Conservation (phyloP, 2,888 invertebrate species). For the Therioaphis trifolii region DNA sequence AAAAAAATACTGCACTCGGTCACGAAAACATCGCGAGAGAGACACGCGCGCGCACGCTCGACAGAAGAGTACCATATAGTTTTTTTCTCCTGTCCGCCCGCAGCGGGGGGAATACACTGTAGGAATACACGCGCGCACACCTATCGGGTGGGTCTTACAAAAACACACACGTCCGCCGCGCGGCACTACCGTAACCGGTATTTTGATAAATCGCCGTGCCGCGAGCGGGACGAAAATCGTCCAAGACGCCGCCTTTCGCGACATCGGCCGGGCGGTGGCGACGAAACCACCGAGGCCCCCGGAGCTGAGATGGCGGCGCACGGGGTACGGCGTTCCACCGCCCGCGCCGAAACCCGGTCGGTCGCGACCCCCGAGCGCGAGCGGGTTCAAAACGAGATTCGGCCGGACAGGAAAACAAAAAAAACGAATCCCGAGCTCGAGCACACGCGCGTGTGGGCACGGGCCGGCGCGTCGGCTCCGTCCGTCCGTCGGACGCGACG, state of each 20-base stretch:
- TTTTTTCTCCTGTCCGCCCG: neutral
- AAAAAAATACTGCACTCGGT: constrained; percentile 46
- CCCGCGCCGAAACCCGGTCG: neutral
- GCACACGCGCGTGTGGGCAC: neutral
- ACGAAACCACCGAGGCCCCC: too few relatives aligned
- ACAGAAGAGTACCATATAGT: neutral
- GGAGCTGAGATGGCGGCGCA: too few relatives aligned
- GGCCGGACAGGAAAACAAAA: too few relatives aligned
- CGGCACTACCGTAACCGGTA: neutral
- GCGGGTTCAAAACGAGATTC: neutral
- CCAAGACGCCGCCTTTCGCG: too few relatives aligned
- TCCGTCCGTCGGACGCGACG: neutral
- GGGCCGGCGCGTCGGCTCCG: neutral
- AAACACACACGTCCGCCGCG: neutral
- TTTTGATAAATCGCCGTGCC: neutral
- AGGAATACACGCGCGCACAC: neutral
- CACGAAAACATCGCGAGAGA: constrained; percentile 56
- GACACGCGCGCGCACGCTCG: neutral
- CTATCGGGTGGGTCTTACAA: neutral
- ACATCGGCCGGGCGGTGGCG: neutral
- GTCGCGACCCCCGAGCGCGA: too few relatives aligned
- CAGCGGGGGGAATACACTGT: neutral
- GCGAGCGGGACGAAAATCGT: neutral
- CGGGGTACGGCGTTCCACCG: neutral
- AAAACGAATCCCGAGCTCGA: neutral